These are phyloP conservation scores for Drosophila kurseongensis DNA, from an alignment of 1,140 invertebrate species.

Conservation along the genomic window DNA sequence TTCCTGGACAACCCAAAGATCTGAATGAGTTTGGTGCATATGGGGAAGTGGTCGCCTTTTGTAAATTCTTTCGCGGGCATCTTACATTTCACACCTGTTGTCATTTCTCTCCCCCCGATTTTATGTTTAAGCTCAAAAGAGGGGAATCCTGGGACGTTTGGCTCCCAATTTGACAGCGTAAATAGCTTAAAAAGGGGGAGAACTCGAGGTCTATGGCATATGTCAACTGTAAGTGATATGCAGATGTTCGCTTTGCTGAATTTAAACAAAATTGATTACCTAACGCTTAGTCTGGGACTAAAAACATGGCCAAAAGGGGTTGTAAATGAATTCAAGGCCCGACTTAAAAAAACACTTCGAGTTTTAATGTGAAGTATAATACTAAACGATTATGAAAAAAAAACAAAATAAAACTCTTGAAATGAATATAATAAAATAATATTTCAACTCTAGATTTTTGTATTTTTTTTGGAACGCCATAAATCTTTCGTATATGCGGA, in stretches of 20 bases:
- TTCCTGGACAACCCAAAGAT: conserved; percentile 51
- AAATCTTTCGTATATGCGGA: too few species aligned
- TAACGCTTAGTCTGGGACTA: not conserved
- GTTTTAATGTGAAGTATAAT: too few species aligned
- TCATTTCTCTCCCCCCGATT: conserved; percentile 47
- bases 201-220: conserved; percentile 15
- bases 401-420: too few species aligned
- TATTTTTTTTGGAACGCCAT: too few species aligned
- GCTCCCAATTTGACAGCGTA: conserved; percentile 64
- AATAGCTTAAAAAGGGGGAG: conserved; percentile 32
- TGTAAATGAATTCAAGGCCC: not conserved
- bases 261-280: conserved; percentile 30
- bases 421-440: too few species aligned
- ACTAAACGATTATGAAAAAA: too few species aligned
- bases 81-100: conserved; percentile 71
- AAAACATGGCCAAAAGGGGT: not conserved
- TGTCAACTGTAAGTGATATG: conserved; percentile 25
- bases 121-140: conserved; percentile 7
- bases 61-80: conserved; percentile 33
- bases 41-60: conserved; percentile 54
- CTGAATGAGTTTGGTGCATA: conserved; percentile 32
- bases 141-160: conserved; percentile 5
- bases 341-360: not conserved
- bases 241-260: conserved; percentile 33
- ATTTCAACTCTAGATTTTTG: too few species aligned